Base-by-base conservation (phyloP, 2,797 vertebrate genomes). In the Microctenopoma lineatum region DNA sequence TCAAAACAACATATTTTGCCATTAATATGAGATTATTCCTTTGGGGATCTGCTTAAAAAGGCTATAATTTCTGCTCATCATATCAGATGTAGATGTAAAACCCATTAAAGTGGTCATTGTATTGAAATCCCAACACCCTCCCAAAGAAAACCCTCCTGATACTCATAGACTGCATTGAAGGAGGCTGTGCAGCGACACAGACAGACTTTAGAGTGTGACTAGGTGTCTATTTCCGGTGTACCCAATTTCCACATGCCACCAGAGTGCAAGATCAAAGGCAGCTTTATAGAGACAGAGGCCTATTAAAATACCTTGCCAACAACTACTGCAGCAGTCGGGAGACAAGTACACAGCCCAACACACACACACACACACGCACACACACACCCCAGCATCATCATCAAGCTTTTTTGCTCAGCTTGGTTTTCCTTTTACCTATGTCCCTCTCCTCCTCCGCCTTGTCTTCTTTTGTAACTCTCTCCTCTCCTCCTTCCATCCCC, bases 221-320 rank as follows among this genome's bases (percentile, higher is more conserved):
- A 84, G 89, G 88, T 89, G 87, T 91, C 71, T 90, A 87, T 87
- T 88, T 92, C 87, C 73, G 66, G 63, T 27, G 11, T 36, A 68
- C 70, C 81, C 82, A 4, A 70, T 71, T 29, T 86, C 80, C 84
- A 84, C 66, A 68, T 87, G 81, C 76, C 89, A 74, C 87, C 75
- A 66, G 66, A 87, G 82, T 58, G 62, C 70, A 85, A 70, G 89
- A 93, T 93, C 91, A 94, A 93, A 93, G 85, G 80, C 71, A 58
- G 80, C 84, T 92, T 92, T 92, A 92, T 86, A 78, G 91, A 90
- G 83, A 88, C 78, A 78, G 69, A 79, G 75, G 70, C 85, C 82
- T 64, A 83, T 94, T 93, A 94, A 94, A 93, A 93, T 92, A 91
- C 93, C 86, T 90, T 79, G 2, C 46, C 77, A 88, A 79, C 84